A percentile compares a stretch with the other conserved stretches of the same genome.
phyloP scores from a whole-genome alignment of 30 jellyfish, hydroid and myxozoan species.

The Rhopilema esculentum region DNA sequence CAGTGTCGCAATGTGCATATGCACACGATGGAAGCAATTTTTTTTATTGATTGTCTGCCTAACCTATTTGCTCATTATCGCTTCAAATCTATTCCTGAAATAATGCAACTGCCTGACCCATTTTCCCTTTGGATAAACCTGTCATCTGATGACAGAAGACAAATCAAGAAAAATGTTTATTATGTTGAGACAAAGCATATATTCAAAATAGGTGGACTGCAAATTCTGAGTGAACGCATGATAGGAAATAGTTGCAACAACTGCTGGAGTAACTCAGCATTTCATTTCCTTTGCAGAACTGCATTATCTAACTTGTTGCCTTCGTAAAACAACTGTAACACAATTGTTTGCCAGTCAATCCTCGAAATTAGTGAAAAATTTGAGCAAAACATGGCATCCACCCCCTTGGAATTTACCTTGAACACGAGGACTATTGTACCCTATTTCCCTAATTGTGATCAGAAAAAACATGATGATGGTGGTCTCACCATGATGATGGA shows the following conservation, averaged over 20 bases:
- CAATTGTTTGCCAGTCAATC: neutral
- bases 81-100: neutral
- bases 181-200: neutral
- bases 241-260: neutral
- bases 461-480: neutral
- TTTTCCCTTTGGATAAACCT: neutral
- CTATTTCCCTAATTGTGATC: neutral
- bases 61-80: neutral
- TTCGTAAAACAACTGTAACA: neutral
- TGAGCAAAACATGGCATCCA: neutral
- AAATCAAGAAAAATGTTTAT: neutral
- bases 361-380: neutral
- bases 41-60: neutral
- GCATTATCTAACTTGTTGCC: neutral
- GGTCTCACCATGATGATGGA: neutral
- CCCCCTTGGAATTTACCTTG: neutral
- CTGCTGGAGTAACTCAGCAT: neutral
- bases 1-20: neutral
- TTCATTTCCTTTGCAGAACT: neutral
- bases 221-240: neutral
- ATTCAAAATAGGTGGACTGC: neutral
- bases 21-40: neutral
- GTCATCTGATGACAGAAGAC: neutral
- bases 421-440: neutral
- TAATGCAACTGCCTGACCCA: neutral